Conservation (phyloP, 2,113 vertebrate species). For the Scartelaos histophorus region DNA sequence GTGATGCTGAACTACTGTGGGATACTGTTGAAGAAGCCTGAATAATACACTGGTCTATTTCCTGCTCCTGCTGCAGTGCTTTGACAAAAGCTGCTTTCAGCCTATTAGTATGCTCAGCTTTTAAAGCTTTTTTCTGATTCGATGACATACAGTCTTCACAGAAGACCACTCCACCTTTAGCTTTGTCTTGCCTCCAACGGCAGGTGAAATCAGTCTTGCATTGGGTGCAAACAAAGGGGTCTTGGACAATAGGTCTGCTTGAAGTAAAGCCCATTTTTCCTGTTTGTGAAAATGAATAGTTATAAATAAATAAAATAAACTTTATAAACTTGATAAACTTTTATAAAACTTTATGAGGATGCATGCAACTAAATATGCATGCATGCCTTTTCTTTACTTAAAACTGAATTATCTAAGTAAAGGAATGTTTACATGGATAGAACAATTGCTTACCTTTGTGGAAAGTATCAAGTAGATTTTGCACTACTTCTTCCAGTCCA, state of each 20-base stretch:
- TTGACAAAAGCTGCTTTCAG: constrained; percentile 97
- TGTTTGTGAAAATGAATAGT: constrained; percentile 23
- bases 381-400: background rate
- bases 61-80: constrained; percentile 96
- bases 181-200: constrained; percentile 93
- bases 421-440: background rate
- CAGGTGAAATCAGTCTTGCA: constrained; percentile 98
- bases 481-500: constrained; percentile 94
- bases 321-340: too few species aligned
- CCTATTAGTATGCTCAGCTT: constrained; percentile 92
- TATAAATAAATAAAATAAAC: background rate
- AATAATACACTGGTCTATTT: constrained; percentile 93
- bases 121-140: constrained; percentile 92
- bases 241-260: constrained; percentile 63
- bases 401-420: background rate
- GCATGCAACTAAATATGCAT: background rate
- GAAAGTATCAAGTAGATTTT: constrained; percentile 90
- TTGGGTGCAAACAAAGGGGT: constrained; percentile 90
- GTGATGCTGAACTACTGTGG: constrained; percentile 68
- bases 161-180: constrained; percentile 86
- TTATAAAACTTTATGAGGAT: background rate
- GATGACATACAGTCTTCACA: constrained; percentile 96
- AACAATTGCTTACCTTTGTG: constrained; percentile 73
- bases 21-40: constrained; percentile 74
- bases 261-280: constrained; percentile 64